These are phyloP conservation scores for Tragelaphus buxtoni DNA, from an alignment of 2,113 vertebrate genomes.

Conservation along the genomic window DNA sequence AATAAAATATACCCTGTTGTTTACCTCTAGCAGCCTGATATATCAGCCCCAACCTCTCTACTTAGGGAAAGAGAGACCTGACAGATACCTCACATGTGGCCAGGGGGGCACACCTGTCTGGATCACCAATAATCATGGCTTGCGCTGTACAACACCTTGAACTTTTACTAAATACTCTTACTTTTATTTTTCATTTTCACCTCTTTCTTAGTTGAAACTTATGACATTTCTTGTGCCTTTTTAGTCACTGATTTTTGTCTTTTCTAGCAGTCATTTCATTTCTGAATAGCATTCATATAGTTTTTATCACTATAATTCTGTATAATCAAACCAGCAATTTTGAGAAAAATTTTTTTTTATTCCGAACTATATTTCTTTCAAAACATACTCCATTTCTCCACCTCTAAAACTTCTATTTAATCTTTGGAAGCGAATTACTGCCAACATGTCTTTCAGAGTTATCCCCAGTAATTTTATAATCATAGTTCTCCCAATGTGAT, in stretches of 20 bases:
- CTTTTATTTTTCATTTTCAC: background rate
- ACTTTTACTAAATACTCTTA: background rate
- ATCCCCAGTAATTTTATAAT: slow-evolving; percentile 65
- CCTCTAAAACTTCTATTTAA: slow-evolving; percentile 53
- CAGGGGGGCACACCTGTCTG: background rate
- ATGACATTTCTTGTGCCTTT: background rate
- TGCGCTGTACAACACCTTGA: background rate
- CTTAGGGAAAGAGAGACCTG: background rate
- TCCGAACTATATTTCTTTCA: slow-evolving; percentile 46
- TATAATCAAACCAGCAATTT: slow-evolving; percentile 63
- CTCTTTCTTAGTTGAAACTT: background rate
- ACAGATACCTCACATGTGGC: background rate
- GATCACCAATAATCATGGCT: background rate
- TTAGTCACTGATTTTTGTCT: slow-evolving; percentile 22
- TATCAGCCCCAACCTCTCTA: background rate
- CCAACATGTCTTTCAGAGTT: slow-evolving; percentile 49
- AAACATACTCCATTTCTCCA: slow-evolving; percentile 23
- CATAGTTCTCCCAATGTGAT: slow-evolving; percentile 31
- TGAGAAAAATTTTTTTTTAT: slow-evolving; percentile 16
- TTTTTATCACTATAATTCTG: slow-evolving; percentile 55
- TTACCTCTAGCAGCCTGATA: background rate
- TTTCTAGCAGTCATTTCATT: slow-evolving; percentile 17
- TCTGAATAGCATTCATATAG: slow-evolving; percentile 21
- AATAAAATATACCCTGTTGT: background rate
- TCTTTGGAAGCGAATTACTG: slow-evolving; percentile 47